phyloP scores from a whole-genome alignment of 53 echinoderm and acorn worm species.

The Luidia sarsii region DNA sequence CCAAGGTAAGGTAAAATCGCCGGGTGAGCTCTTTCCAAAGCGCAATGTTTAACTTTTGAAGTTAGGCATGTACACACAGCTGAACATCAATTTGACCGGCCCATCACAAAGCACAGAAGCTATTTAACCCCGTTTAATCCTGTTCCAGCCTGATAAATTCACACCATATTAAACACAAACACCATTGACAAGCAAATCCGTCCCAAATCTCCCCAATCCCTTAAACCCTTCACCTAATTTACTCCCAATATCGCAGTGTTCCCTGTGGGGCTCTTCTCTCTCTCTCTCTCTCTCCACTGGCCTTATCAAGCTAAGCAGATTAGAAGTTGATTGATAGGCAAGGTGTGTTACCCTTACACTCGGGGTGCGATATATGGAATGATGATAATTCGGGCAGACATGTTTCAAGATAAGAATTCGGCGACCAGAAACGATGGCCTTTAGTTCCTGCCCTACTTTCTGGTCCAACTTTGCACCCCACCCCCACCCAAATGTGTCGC shows the following conservation, averaged over 20 bases:
- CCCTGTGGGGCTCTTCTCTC: conserved; percentile 1
- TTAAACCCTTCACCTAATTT: conserved; percentile 29
- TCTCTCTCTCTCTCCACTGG: too few species aligned
- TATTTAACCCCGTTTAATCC: not conserved
- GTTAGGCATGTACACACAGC: too few species aligned
- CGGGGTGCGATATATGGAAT: conserved; percentile 9
- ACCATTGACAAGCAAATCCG: conserved; percentile 24
- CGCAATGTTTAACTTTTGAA: too few species aligned
- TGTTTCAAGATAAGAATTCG: not conserved
- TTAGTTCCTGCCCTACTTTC: too few species aligned
- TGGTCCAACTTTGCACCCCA: not conserved
- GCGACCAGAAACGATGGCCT: too few species aligned
- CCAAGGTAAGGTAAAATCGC: too few species aligned
- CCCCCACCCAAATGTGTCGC: not conserved
- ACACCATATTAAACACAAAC: conserved; percentile 13
- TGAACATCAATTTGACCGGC: not conserved
- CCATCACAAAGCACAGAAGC: not conserved
- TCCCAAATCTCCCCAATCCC: not conserved
- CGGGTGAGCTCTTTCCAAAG: too few species aligned
- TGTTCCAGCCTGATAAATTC: conserved; percentile 30
- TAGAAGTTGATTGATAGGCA: conserved; percentile 27
- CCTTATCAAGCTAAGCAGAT: conserved; percentile 19
- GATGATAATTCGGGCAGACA: conserved; percentile 6
- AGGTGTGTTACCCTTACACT: conserved; percentile 28
- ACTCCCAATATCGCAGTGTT: conserved; percentile 13